phyloP scores from a whole-genome alignment of 2,113 vertebrate species.

The Herpailurus yagouaroundi region DNA sequence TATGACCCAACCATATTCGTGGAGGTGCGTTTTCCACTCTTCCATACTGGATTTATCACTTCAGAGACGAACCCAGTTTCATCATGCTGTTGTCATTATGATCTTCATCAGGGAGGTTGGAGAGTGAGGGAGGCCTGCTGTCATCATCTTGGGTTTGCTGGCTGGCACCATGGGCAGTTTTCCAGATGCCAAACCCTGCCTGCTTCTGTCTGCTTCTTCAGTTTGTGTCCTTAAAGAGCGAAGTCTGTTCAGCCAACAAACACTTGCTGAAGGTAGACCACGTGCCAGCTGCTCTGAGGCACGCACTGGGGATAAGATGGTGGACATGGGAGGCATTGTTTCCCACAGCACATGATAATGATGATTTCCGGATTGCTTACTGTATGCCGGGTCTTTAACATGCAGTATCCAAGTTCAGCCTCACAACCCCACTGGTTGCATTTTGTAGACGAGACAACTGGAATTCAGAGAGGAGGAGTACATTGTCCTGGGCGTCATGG shows the following conservation, averaged over 20 bases:
- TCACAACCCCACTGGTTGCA: background rate
- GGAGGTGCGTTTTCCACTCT: background rate
- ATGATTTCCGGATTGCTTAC: background rate
- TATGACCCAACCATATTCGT: no score
- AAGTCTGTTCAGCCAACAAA: background rate
- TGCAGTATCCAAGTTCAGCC: background rate
- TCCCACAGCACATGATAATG: background rate
- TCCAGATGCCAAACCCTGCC: background rate
- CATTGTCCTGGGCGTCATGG: background rate
- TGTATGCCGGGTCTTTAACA: background rate
- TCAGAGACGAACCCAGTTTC: fast-evolving
- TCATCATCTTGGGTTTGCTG: background rate
- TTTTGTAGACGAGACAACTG: background rate
- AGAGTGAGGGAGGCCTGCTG: background rate
- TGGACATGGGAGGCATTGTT: background rate
- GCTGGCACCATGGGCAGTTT: background rate
- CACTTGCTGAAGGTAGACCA: background rate
- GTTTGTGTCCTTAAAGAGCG: background rate
- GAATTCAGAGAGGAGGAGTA: background rate
- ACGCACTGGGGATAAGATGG: background rate
- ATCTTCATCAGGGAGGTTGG: background rate
- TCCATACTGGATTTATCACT: background rate
- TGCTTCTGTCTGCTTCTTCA: background rate
- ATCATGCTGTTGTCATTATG: no score
- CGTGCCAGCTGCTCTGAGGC: background rate